These are phyloP conservation scores for Timema podura DNA, from an alignment of 2,888 invertebrate species.

Conservation along the genomic window DNA sequence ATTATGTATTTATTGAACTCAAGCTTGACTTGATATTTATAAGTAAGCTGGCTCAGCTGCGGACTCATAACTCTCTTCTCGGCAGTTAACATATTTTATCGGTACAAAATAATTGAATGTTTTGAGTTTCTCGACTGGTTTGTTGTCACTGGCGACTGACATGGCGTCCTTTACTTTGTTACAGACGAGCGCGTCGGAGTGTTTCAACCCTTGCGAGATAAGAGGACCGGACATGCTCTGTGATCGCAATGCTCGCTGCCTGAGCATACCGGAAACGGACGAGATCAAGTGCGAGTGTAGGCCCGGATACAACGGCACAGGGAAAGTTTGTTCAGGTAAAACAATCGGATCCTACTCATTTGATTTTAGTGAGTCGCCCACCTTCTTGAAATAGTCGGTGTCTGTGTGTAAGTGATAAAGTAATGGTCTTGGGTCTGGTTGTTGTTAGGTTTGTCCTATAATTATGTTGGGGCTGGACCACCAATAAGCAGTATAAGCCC, in stretches of 20 bases:
- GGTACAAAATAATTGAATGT: background rate
- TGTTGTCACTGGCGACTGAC: too few relatives aligned
- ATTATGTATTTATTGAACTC: too few relatives aligned
- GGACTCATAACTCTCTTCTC: too few relatives aligned
- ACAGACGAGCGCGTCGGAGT: slow-evolving; percentile 74
- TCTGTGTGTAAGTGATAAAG: too few relatives aligned
- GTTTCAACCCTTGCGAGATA: slow-evolving; percentile 88
- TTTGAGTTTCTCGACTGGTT: background rate
- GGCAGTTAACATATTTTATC: background rate
- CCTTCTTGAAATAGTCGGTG: too few relatives aligned
- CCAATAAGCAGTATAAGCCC: too few relatives aligned
- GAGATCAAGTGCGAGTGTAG: slow-evolving; percentile 91
- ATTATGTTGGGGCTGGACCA: too few relatives aligned
- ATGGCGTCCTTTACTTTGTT: too few relatives aligned
- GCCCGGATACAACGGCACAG: slow-evolving; percentile 87
- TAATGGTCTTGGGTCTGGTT: too few relatives aligned
- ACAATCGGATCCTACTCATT: slow-evolving; percentile 12
- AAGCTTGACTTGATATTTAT: too few relatives aligned
- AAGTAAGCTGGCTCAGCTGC: too few relatives aligned
- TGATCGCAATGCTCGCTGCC: slow-evolving; percentile 81
- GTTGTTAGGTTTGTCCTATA: too few relatives aligned
- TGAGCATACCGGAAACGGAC: slow-evolving; percentile 74
- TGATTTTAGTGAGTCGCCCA: background rate
- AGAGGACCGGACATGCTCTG: slow-evolving; percentile 78
- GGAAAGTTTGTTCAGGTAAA: slow-evolving; percentile 66